A percentile compares a stretch with the other conserved stretches of the same genome.
Evolutionary conservation across 2,888 invertebrate species (phyloP).

Genomic region (Machimus atricapillus): DNA sequence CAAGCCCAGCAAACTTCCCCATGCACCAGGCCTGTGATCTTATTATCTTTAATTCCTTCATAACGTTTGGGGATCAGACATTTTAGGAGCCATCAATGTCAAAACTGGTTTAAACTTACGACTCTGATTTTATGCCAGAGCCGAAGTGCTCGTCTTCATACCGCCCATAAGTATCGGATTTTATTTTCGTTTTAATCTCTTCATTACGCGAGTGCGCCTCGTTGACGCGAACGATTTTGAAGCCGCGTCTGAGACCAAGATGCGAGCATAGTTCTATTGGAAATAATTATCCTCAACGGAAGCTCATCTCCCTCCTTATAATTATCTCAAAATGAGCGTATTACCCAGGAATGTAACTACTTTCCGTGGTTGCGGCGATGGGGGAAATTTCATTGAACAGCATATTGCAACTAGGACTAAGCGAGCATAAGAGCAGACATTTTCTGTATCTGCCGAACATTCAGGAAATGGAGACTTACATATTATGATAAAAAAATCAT

Average conservation of each 20-base stretch:
- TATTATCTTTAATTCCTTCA: constrained; percentile 36
- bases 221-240: constrained; percentile 3
- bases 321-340: constrained; percentile 17
- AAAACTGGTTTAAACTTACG: constrained; percentile 42
- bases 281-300: neutral
- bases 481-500: neutral
- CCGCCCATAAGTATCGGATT: constrained; percentile 34
- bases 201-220: constrained; percentile 30
- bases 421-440: neutral
- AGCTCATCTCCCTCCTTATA: constrained; percentile 1
- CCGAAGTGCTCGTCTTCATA: constrained; percentile 31
- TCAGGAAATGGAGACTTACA: neutral
- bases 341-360: neutral
- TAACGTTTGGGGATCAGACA: constrained; percentile 38
- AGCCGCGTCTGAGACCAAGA: neutral
- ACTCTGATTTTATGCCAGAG: constrained; percentile 15
- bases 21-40: constrained; percentile 8
- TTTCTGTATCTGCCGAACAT: neutral
- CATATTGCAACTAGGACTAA: neutral
- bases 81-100: constrained; percentile 42
- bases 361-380: neutral
- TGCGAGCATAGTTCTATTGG: neutral
- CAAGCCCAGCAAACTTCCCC: neutral
- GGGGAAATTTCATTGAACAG: neutral
- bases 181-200: constrained; percentile 39